These are phyloP conservation scores for Micronisus gabar DNA, from an alignment of 2,113 vertebrate species.

Conservation along the genomic window DNA sequence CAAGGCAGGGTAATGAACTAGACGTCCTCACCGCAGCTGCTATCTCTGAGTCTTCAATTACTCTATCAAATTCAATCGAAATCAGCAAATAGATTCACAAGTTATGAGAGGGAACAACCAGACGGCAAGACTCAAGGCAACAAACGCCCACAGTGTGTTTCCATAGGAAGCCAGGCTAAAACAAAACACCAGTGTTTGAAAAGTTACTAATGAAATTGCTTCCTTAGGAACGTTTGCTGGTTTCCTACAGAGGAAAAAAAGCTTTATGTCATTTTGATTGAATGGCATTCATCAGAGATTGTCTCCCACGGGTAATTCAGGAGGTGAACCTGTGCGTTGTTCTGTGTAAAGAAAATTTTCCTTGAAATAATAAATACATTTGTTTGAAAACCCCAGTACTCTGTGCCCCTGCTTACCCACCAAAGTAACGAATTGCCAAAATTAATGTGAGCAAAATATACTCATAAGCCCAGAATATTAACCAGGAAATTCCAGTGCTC, in stretches of 20 bases:
- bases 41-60: neutral
- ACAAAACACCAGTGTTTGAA: neutral
- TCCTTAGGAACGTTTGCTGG: neutral
- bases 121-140: neutral
- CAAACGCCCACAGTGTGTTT: neutral
- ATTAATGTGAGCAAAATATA: neutral
- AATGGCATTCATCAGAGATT: neutral
- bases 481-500: neutral
- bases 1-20: neutral
- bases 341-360: neutral
- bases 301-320: neutral
- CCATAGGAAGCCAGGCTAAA: neutral
- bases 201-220: neutral
- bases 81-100: neutral
- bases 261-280: neutral
- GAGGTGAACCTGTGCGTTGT: neutral
- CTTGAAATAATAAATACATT: neutral
- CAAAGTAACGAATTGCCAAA: neutral
- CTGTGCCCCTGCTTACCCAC: neutral
- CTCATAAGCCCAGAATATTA: neutral
- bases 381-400: neutral
- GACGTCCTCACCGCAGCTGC: neutral
- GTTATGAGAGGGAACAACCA: neutral
- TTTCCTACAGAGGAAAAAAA: neutral
- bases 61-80: neutral